Base-by-base conservation (phyloP, 35 echinoderm and acorn worm species). In the Lytechinus variegatus region DNA sequence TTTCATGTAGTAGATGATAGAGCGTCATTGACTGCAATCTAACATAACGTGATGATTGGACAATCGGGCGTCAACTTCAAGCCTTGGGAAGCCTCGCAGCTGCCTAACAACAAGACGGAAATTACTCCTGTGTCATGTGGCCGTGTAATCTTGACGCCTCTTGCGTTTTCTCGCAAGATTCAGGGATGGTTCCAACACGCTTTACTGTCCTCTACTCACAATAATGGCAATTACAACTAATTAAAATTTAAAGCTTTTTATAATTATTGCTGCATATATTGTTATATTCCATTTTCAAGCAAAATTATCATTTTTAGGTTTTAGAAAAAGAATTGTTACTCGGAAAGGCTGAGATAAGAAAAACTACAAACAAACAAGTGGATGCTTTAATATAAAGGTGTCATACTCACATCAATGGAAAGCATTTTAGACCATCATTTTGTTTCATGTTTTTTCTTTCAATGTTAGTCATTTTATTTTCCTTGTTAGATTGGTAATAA, bases 41-140 rank as follows among this genome's bases (percentile, higher is more conserved):
- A 0, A 79, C 19, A n/a, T 79, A 79, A 79, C 66, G n/a, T 16
- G 12, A 79, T 79, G 16, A 79, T 79, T 79, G 66, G 66, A 79
- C 66, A 16, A 24, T 79, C 66, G n/a, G 66, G 66, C 61, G 5
- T 71, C 61, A 71, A 56, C 55, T 56, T 56, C 66, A 79, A 79
- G 66, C 66, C 66, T 79, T 79, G 66, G 66, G 66, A 79, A 79
- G 66, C 66, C 19, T 79, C 12, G 66, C 66, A 79, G 66, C 66
- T 79, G 66, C 66, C 66, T 79, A 79, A 79, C 66, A 79, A 79
- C 66, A 79, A 16, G 66, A 79, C 66, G 66, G 66, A 79, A 79
- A 79, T 79, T 79, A 79, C 66, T 79, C 66, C 66, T 27, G 8
- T 79, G 66, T 79, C 66, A 4, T 79, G 8, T 79, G 66, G 66